These are phyloP conservation scores for Tanytarsus gracilentus DNA, from an alignment of 2,888 invertebrate genomes.

Conservation along the genomic window DNA sequence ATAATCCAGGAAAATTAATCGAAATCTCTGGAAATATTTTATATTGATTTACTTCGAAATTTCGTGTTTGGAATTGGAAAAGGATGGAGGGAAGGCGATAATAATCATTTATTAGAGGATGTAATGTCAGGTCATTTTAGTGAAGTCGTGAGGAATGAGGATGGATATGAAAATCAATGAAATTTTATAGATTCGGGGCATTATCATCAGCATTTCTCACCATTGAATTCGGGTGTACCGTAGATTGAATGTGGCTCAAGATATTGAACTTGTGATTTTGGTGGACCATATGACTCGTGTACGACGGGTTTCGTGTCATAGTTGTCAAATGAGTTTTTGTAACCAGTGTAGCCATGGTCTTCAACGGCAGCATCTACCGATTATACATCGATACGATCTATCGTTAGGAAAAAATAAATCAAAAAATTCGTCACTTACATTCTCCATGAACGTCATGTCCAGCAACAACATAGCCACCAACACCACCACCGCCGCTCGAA, in stretches of 20 bases:
- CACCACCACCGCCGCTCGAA: neutral
- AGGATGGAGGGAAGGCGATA: too few species aligned
- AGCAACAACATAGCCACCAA: neutral
- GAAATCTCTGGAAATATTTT: too few species aligned
- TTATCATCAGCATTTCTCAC: too few species aligned
- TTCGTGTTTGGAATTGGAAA: too few species aligned
- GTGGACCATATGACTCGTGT: slow-evolving; percentile 15
- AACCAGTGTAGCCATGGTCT: neutral
- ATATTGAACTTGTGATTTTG: slow-evolving; percentile 6
- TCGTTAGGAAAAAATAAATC: neutral
- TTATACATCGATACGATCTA: neutral
- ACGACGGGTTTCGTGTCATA: slow-evolving; percentile 10
- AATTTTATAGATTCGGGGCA: too few species aligned
- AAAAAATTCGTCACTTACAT: neutral
- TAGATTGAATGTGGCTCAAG: slow-evolving; percentile 13
- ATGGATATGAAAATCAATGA: too few species aligned
- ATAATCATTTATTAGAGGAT: too few species aligned
- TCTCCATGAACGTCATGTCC: neutral
- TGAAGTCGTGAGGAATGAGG: too few species aligned
- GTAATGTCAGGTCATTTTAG: too few species aligned
- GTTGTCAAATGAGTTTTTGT: slow-evolving; percentile 6
- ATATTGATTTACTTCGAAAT: too few species aligned
- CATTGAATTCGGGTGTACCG: slow-evolving; percentile 12
- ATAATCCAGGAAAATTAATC: too few species aligned
- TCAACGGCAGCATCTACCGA: neutral